These are phyloP conservation scores for Brienomyrus brachyistius DNA, from an alignment of 2,113 vertebrate genomes.

Conservation along the genomic window DNA sequence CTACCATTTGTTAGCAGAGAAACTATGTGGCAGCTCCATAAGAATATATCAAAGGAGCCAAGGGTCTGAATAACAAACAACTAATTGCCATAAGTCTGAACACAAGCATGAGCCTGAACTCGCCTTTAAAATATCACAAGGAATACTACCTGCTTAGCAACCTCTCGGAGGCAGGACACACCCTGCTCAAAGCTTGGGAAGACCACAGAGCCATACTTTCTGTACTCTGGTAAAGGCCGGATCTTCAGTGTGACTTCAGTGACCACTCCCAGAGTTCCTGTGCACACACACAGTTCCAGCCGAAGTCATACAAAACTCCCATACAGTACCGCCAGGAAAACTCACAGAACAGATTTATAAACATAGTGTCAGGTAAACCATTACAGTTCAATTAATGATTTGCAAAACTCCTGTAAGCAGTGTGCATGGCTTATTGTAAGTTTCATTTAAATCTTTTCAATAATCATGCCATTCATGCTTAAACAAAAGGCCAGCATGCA, in stretches of 20 bases:
- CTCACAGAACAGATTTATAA: neutral
- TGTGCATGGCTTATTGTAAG: neutral
- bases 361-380: neutral
- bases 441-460: neutral
- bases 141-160: constrained; percentile 70
- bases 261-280: constrained; percentile 92
- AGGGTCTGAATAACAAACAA: neutral
- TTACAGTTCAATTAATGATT: neutral
- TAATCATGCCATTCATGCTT: neutral
- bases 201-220: constrained; percentile 96
- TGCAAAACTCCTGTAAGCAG: neutral
- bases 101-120: neutral
- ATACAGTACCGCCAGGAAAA: neutral
- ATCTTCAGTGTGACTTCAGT: constrained; percentile 98
- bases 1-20: neutral
- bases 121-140: neutral
- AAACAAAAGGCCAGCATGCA: neutral
- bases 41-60: neutral
- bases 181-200: constrained; percentile 95
- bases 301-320: neutral
- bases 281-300: constrained; percentile 21
- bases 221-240: constrained; percentile 87
- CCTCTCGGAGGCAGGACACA: constrained; percentile 89
- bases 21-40: neutral
- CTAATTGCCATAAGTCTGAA: neutral